A percentile compares a stretch with the other conserved stretches of the same genome.
These are phyloP conservation scores for Enteromius paludinosus DNA, from an alignment of 2,797 vertebrate genomes.

Conservation along the genomic window DNA sequence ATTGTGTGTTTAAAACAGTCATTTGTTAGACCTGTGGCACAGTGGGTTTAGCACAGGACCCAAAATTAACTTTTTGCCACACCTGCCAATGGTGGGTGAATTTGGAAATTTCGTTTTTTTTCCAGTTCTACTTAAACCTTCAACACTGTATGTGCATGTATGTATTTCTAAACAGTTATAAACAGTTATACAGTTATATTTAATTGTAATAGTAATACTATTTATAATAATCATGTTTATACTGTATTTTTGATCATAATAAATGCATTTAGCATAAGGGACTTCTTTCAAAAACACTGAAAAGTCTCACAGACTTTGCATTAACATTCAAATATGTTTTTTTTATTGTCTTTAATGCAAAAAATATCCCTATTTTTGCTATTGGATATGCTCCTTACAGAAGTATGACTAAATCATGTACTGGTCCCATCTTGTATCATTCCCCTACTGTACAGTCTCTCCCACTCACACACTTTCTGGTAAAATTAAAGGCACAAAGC, in stretches of 20 bases:
- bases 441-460: not conserved
- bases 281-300: not conserved
- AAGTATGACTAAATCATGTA: not conserved
- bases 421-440: not conserved
- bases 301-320: not conserved
- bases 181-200: not conserved
- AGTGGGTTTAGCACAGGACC: not conserved
- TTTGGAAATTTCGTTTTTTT: not conserved
- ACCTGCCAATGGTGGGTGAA: constrained; percentile 1
- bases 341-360: not conserved
- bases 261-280: not conserved
- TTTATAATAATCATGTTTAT: not conserved
- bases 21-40: not conserved
- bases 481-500: not conserved
- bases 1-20: constrained; percentile 5
- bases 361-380: not conserved
- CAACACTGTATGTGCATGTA: not conserved
- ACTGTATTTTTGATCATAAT: not conserved
- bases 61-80: not conserved
- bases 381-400: not conserved
- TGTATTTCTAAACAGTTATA: not conserved
- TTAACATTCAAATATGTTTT: not conserved
- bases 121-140: not conserved
- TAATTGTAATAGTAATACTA: not conserved
- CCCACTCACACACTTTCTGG: not conserved